phyloP scores from a whole-genome alignment of 2,888 invertebrate species.

The Baronia brevicornis region DNA sequence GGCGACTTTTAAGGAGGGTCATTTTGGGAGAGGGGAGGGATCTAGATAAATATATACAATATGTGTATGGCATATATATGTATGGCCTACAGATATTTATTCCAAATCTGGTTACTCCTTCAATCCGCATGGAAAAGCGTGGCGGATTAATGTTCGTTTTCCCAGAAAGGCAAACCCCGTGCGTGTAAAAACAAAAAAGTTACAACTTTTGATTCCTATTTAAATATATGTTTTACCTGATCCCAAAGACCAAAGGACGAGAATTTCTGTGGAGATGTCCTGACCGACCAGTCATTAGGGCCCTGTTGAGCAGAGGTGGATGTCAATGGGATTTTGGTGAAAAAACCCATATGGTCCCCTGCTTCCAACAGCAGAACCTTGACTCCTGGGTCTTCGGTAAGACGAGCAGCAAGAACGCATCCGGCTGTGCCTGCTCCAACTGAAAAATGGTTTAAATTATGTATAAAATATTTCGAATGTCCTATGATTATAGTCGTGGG shows the following conservation, averaged over 20 bases:
- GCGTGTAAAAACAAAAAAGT: too few species aligned
- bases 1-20: too few species aligned
- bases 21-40: too few species aligned
- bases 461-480: background rate
- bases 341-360: constrained; percentile 80
- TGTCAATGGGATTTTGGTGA: constrained; percentile 79
- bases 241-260: constrained; percentile 79
- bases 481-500: too few species aligned
- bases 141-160: too few species aligned
- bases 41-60: constrained; percentile 2
- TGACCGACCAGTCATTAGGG: constrained; percentile 80
- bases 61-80: too few species aligned
- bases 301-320: constrained; percentile 81
- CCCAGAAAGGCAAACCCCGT: too few species aligned
- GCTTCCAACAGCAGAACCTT: constrained; percentile 81
- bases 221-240: constrained; percentile 75
- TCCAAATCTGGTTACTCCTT: too few species aligned
- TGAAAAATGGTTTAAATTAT: constrained; percentile 28
- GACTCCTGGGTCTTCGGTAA: constrained; percentile 72
- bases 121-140: too few species aligned
- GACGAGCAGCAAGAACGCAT: constrained; percentile 79
- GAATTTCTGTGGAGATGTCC: constrained; percentile 77
- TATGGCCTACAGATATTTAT: too few species aligned
- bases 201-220: too few species aligned
- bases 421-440: constrained; percentile 85